phyloP scores from a whole-genome alignment of 2,888 invertebrate genomes.

The Drosophila algonquin region DNA sequence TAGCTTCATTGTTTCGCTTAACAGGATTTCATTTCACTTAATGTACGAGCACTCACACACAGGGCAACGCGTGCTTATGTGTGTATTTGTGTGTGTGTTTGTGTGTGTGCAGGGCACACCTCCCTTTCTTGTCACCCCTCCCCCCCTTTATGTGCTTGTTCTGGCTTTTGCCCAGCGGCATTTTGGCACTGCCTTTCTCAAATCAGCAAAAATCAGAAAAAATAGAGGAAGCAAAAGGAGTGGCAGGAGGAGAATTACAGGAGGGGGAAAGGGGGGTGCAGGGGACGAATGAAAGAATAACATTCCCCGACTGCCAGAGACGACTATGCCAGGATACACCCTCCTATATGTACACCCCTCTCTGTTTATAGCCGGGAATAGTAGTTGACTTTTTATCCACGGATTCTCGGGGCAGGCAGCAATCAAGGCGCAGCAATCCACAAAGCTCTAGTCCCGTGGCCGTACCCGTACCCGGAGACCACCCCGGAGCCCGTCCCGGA shows the following conservation, averaged over 20 bases:
- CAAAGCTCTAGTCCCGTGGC: constrained; percentile 20
- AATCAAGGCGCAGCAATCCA: constrained; percentile 68
- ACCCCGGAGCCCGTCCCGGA: too few relatives aligned
- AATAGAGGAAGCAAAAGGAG: constrained; percentile 4
- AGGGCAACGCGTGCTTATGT: too few relatives aligned
- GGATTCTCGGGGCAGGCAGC: constrained; percentile 64
- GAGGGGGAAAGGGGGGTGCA: not conserved
- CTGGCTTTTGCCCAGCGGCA: constrained; percentile 64
- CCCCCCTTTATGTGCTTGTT: constrained; percentile 61
- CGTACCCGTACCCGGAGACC: constrained; percentile 7
- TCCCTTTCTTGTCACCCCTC: not conserved
- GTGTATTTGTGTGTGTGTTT: not conserved
- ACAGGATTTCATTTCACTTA: constrained; percentile 79
- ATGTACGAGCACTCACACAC: constrained; percentile 51
- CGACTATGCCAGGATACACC: constrained; percentile 16
- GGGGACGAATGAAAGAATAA: constrained; percentile 42
- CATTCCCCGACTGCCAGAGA: constrained; percentile 41
- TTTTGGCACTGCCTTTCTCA: constrained; percentile 62
- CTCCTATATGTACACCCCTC: constrained; percentile 11
- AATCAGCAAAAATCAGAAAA: constrained; percentile 53
- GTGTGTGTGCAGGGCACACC: constrained; percentile 14
- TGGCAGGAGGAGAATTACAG: not conserved
- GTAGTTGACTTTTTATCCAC: constrained; percentile 49
- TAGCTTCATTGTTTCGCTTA: constrained; percentile 76
- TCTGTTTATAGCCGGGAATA: constrained; percentile 1